phyloP scores from a whole-genome alignment of 2,888 invertebrate genomes.

The Phortica magna region DNA sequence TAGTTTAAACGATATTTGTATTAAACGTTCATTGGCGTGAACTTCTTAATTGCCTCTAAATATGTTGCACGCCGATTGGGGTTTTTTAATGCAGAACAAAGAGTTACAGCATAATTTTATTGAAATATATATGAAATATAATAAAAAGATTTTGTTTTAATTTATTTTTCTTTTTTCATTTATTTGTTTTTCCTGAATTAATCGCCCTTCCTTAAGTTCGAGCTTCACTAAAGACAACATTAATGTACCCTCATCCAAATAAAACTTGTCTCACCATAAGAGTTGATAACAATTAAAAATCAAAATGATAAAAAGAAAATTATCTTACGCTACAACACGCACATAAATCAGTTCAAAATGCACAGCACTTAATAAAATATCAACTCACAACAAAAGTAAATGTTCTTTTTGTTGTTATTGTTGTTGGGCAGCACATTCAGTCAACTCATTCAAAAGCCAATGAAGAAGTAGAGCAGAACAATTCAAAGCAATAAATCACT shows the following conservation, averaged over 20 bases:
- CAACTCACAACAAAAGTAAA: not conserved
- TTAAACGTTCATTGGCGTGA: too few relatives aligned
- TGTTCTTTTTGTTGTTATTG: not conserved
- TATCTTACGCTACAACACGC: not conserved
- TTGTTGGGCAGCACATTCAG: not conserved
- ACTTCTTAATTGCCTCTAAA: too few relatives aligned
- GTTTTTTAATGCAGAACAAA: too few relatives aligned
- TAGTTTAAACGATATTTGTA: too few relatives aligned
- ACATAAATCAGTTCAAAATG: not conserved
- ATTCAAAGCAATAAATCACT: conserved; percentile 33
- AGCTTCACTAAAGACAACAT: not conserved
- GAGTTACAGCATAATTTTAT: too few relatives aligned
- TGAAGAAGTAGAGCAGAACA: conserved; percentile 29
- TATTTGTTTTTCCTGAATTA: too few relatives aligned
- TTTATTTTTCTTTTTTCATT: too few relatives aligned
- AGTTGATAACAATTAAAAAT: not conserved
- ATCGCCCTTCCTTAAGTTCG: too few relatives aligned
- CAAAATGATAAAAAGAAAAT: not conserved
- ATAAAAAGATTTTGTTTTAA: too few relatives aligned
- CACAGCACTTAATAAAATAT: not conserved
- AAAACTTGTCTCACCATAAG: not conserved
- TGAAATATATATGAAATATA: too few relatives aligned
- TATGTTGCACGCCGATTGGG: too few relatives aligned
- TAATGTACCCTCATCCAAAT: not conserved
- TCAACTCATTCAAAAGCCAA: conserved; percentile 3